Evolutionary conservation across 2,888 invertebrate species (phyloP), one percentile per base, ranked within the genome.

Genomic region (Euphydryas editha): DNA sequence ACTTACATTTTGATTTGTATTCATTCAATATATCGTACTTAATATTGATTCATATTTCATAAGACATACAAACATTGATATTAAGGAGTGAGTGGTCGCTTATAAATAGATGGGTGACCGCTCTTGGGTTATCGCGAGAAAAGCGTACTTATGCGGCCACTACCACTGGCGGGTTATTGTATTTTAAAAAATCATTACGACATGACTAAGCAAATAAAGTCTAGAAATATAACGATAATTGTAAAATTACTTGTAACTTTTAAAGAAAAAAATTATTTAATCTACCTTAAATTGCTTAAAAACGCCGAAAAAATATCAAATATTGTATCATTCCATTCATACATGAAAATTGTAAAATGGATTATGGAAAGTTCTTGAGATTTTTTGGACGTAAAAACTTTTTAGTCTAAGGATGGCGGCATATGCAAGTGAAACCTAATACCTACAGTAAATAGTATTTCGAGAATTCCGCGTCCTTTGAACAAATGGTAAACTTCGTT

Each of bases 41-140:
- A 7, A 30, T 30, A 30, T 30, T 39, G 46, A 62, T 69, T 58
- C 60, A 63, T 62, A 55, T 61, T 59, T 70, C 59, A 61, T 56
- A 51, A 65, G 57, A 60, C 37, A 51, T 63, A 56, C 59, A 47
- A 54, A 47, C 20, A 47, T 47, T 20, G 20, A 47, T 47, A 47
- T 47, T 47, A 47, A 47, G 21, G 47, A 66, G 51, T 64, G 61
- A 61, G 57, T 59, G 67, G 56, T 49, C 56, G 60, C 67, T 59
- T 76, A 76, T 75, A 73, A 73, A 75, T 76, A 74, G 73, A 67
- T 46, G 59, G 65, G 67, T 72, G 71, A 71, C 72, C 67, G 69
- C 68, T 71, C 59, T 65, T 73, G 71, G 75, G 71, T 73, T 73
- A 76, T 76, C 74, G 73, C 69, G 73, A 65, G 71, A 68, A 68